phyloP scores from a whole-genome alignment of 2,113 vertebrate genomes.

The Cervus canadensis region DNA sequence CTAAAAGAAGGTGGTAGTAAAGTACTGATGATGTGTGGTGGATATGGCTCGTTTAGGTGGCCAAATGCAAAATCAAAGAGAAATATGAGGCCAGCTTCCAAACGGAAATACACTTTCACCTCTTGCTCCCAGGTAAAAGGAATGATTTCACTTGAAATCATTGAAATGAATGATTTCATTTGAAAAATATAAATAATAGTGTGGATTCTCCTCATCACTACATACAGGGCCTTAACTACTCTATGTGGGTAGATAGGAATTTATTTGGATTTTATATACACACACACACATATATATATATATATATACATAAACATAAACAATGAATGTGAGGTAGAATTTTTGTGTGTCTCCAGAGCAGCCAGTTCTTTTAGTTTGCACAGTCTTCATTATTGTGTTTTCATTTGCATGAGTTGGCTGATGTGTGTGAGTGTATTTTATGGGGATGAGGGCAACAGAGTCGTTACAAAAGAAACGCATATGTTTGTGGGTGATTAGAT shows the following conservation, averaged over 20 bases:
- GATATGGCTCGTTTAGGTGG: neutral
- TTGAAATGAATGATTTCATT: neutral
- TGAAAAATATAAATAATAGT: constrained; percentile 36
- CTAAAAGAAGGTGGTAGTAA: neutral
- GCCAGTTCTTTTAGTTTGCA: constrained; percentile 11
- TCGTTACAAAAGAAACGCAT: constrained; percentile 67
- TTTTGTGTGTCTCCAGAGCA: constrained; percentile 19
- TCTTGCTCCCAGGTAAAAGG: neutral
- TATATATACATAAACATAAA: neutral
- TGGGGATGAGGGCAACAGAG: constrained; percentile 20
- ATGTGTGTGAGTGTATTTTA: neutral
- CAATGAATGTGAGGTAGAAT: neutral
- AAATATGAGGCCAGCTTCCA: neutral
- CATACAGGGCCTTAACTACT: neutral
- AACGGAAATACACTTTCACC: neutral
- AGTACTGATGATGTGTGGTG: neutral
- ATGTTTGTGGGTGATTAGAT: constrained; percentile 76
- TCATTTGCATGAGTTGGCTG: constrained; percentile 65
- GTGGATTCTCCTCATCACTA: neutral
- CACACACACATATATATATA: neutral
- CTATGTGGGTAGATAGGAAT: neutral
- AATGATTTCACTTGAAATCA: neutral
- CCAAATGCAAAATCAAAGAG: neutral
- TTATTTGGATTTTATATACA: neutral
- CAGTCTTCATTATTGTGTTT: constrained; percentile 56